phyloP scores from a whole-genome alignment of 2,113 vertebrate genomes.

The Scomber colias region DNA sequence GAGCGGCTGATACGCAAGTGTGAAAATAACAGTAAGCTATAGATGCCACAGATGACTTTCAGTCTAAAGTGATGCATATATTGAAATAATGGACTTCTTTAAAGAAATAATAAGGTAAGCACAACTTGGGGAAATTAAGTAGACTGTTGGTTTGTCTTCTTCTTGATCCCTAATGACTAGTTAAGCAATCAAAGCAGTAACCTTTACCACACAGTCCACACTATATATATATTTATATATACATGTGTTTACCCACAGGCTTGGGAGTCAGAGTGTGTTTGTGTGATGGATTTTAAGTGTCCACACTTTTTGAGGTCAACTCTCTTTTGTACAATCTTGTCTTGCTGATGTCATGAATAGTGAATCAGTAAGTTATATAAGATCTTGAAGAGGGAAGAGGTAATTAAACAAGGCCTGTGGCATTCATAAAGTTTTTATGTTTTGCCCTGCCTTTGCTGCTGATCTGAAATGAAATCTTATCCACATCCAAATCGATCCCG shows the following conservation, averaged over 20 bases:
- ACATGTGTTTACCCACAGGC: not conserved
- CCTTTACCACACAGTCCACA: no score
- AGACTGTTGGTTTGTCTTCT: no score
- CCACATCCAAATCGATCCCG: conserved; percentile 21
- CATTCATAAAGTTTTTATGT: conserved; percentile 66
- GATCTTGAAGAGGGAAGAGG: conserved; percentile 46
- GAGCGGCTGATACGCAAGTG: not conserved
- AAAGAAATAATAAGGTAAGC: no score
- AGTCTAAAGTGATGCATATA: not conserved
- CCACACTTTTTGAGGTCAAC: conserved; percentile 1
- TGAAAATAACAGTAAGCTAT: not conserved
- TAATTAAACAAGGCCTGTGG: conserved; percentile 57
- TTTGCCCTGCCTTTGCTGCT: conserved; percentile 23
- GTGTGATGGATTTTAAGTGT: not conserved
- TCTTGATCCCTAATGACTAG: no score
- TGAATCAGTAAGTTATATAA: conserved; percentile 43
- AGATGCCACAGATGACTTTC: no score
- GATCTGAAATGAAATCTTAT: conserved; percentile 37
- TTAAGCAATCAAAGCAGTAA: no score
- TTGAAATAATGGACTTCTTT: no score
- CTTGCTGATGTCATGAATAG: conserved; percentile 55
- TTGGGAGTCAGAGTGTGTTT: not conserved
- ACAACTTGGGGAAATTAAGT: no score
- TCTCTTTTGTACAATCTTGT: conserved; percentile 25
- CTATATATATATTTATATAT: not conserved